phyloP scores from a whole-genome alignment of 2,113 vertebrate genomes.

The Rafetus swinhoei region DNA sequence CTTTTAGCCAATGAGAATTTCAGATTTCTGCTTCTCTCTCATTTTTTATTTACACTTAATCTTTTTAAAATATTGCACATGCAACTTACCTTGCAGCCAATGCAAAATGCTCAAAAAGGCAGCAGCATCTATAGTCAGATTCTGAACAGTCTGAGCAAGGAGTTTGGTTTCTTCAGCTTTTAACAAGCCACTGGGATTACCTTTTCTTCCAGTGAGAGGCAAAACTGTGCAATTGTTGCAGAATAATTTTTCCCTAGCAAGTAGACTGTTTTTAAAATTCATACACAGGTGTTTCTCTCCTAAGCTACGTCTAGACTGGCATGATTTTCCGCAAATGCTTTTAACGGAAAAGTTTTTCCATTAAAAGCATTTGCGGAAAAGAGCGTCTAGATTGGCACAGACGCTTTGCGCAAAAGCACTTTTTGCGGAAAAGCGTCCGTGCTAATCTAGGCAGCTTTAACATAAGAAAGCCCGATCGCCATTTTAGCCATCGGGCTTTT shows the following conservation, averaged over 20 bases:
- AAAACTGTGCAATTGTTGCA: conserved; percentile 45
- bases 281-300: conserved; percentile 14
- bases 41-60: neutral
- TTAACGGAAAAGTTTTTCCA: too few relatives aligned
- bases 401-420: too few relatives aligned
- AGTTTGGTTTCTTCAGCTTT: conserved; percentile 42
- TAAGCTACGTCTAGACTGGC: too few relatives aligned
- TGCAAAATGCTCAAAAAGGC: neutral
- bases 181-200: neutral
- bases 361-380: too few relatives aligned
- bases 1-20: neutral
- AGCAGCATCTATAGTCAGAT: neutral
- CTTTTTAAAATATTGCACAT: neutral
- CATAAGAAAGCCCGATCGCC: too few relatives aligned
- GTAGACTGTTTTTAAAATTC: conserved; percentile 57
- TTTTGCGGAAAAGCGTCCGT: too few relatives aligned
- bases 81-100: neutral
- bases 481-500: too few relatives aligned
- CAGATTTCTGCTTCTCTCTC: neutral
- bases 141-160: neutral
- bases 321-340: too few relatives aligned
- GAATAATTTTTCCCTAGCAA: conserved; percentile 44
- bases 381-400: too few relatives aligned
- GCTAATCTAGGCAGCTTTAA: too few relatives aligned
- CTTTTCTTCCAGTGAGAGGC: conserved; percentile 46